phyloP scores from a whole-genome alignment of 2,113 vertebrate species.

The Glaucidium brasilianum region DNA sequence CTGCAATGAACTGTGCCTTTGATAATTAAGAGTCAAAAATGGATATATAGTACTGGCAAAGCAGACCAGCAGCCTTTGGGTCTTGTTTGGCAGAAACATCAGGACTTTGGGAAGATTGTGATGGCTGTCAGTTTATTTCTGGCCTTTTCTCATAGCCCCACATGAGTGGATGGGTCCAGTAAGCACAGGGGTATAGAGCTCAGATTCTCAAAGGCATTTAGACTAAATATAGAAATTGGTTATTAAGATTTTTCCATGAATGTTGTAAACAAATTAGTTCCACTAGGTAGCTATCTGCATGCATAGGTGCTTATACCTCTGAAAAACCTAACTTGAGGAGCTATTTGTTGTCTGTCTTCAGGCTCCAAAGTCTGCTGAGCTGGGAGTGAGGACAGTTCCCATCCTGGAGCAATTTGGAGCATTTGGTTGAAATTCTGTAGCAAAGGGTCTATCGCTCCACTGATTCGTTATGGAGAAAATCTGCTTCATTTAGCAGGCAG shows the following conservation, averaged over 20 bases:
- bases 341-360: not conserved
- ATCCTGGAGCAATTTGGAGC: not conserved
- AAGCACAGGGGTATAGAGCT: not conserved
- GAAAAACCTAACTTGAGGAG: not conserved
- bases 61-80: not conserved
- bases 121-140: not conserved
- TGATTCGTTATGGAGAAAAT: not conserved
- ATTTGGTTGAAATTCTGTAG: not conserved
- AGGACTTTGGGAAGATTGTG: fast-evolving
- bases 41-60: not conserved
- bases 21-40: not conserved
- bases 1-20: not conserved
- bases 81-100: not conserved
- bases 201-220: not conserved
- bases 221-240: not conserved
- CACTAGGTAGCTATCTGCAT: slow-evolving; percentile 3
- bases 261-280: slow-evolving; percentile 43
- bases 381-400: not conserved
- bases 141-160: not conserved
- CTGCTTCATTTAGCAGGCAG: not conserved
- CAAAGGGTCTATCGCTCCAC: fast-evolving
- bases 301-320: not conserved
- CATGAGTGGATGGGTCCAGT: not conserved
- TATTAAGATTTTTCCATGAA: slow-evolving; percentile 3
- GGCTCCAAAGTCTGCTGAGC: not conserved